Percentiles rank a stretch among this genome's conserved stretches.
phyloP scores from a whole-genome alignment of 2,797 vertebrate species.

The Gymnothorax javanicus region DNA sequence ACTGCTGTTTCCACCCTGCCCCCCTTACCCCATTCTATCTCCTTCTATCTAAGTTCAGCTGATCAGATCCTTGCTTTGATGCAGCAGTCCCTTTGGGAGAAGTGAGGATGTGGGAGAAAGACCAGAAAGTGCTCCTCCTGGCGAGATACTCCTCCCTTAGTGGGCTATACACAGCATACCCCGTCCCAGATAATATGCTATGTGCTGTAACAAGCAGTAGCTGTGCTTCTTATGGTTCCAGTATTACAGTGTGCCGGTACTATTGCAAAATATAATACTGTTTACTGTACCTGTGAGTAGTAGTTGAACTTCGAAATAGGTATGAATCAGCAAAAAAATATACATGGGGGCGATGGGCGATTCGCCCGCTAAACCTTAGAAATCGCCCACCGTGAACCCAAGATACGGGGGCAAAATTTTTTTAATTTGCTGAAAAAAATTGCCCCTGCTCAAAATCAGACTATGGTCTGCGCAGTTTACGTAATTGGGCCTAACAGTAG shows the following conservation, averaged over 20 bases:
- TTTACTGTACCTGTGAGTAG: background rate
- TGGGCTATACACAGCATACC: slow-evolving; percentile 68
- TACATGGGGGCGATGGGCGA: too few species aligned
- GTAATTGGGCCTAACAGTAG: too few species aligned
- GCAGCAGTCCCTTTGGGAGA: slow-evolving; percentile 12
- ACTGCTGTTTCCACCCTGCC: background rate
- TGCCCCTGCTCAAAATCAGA: too few species aligned
- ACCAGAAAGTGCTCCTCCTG: slow-evolving; percentile 62
- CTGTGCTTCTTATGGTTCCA: background rate
- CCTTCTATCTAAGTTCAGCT: background rate
- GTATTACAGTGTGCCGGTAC: background rate
- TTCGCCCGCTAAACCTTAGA: too few species aligned
- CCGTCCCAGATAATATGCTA: slow-evolving; percentile 24
- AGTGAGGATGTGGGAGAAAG: slow-evolving; percentile 58
- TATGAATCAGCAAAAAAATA: too few species aligned
- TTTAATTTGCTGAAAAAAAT: too few species aligned
- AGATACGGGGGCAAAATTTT: too few species aligned
- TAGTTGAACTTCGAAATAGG: too few species aligned
- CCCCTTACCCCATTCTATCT: background rate
- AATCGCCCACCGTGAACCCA: too few species aligned
- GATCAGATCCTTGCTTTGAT: background rate
- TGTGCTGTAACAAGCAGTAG: background rate
- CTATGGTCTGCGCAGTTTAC: too few species aligned
- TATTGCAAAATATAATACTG: background rate
- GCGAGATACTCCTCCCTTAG: slow-evolving; percentile 73